phyloP scores from a whole-genome alignment of 1,140 invertebrate genomes.

The Dufourea novaeangliae region DNA sequence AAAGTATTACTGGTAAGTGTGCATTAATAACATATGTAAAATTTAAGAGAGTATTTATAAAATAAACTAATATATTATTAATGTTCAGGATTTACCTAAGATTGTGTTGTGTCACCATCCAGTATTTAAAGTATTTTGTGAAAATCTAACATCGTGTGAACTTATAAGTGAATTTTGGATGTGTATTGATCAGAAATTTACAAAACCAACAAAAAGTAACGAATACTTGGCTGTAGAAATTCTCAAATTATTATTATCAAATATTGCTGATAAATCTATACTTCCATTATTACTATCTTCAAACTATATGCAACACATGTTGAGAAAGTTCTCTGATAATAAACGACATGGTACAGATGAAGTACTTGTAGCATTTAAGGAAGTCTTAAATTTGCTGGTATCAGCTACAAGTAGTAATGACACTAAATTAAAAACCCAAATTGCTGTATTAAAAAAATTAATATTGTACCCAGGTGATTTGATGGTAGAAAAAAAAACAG shows the following conservation, averaged over 20 bases:
- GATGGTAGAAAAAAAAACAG: constrained; percentile 87
- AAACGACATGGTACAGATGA: constrained; percentile 80
- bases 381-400: constrained; percentile 82
- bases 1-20: constrained; percentile 84
- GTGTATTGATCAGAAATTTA: constrained; percentile 83
- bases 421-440: constrained; percentile 81
- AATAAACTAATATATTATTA: constrained; percentile 50
- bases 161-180: constrained; percentile 82
- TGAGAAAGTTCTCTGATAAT: constrained; percentile 82
- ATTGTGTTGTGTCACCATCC: constrained; percentile 83
- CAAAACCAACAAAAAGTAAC: constrained; percentile 84
- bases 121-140: constrained; percentile 83
- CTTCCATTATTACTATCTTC: constrained; percentile 81
- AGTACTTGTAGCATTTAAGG: constrained; percentile 75
- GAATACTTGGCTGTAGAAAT: constrained; percentile 82
- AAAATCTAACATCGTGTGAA: constrained; percentile 79
- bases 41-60: constrained; percentile 41
- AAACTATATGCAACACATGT: constrained; percentile 83
- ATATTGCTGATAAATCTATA: constrained; percentile 78
- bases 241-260: constrained; percentile 81
- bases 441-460: constrained; percentile 84
- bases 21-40: constrained; percentile 13
- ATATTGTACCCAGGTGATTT: constrained; percentile 86
- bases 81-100: constrained; percentile 82
- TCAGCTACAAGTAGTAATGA: constrained; percentile 80